These are phyloP conservation scores for Clavelina lepadiformis DNA, from an alignment of 23 tunicate species.

Conservation along the genomic window DNA sequence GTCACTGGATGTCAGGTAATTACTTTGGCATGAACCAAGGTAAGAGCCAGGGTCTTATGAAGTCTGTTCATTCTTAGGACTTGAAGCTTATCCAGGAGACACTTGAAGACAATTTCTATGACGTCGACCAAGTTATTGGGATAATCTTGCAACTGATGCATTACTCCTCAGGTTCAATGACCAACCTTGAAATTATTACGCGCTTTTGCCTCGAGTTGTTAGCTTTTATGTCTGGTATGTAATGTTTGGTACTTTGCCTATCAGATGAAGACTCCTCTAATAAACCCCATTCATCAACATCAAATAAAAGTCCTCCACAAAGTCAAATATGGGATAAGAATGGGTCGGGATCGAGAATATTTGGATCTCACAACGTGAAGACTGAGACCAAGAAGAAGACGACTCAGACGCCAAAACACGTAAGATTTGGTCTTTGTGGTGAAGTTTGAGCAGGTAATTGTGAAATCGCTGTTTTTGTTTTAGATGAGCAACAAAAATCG, in stretches of 20 bases:
- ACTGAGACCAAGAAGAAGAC: constrained; percentile 16
- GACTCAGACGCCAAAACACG: constrained; percentile 41
- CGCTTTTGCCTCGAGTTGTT: too few relatives aligned
- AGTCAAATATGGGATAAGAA: constrained; percentile 40
- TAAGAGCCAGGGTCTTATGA: not conserved
- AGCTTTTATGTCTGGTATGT: too few relatives aligned
- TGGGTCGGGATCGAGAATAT: constrained; percentile 59
- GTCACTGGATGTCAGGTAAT: constrained; percentile 43
- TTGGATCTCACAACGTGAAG: constrained; percentile 21
- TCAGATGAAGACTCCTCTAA: constrained; percentile 18
- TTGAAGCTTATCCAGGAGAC: constrained; percentile 25
- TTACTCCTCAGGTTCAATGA: too few relatives aligned
- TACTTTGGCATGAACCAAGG: not conserved
- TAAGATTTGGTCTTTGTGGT: not conserved
- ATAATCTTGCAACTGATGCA: constrained; percentile 18
- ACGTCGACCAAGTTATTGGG: constrained; percentile 25
- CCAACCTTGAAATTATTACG: too few relatives aligned
- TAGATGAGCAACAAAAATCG: constrained; percentile 71
- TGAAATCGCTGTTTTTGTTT: not conserved
- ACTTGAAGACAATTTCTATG: constrained; percentile 24
- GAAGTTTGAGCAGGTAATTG: not conserved
- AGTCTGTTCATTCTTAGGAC: constrained; percentile 16
- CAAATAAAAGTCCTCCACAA: constrained; percentile 3
- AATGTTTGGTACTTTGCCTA: too few relatives aligned
- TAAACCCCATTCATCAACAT: constrained; percentile 15